These are phyloP conservation scores for Allacma fusca DNA, from an alignment of 2,888 invertebrate species.

Conservation along the genomic window DNA sequence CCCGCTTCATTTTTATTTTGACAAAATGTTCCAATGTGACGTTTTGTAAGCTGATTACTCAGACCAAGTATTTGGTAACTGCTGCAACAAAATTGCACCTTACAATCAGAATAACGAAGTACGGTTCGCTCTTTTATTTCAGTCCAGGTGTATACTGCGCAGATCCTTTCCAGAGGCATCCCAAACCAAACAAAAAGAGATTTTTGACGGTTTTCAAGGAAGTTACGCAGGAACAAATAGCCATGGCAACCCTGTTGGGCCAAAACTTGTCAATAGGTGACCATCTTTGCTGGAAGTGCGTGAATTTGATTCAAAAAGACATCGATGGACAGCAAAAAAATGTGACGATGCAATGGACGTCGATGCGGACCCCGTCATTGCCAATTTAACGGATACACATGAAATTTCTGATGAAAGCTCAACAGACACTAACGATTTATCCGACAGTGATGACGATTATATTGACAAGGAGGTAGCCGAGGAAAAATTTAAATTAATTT, in stretches of 20 bases:
- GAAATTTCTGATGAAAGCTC: background rate
- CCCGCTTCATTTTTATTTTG: too few relatives aligned
- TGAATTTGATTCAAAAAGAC: background rate
- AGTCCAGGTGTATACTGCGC: background rate
- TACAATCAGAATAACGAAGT: too few relatives aligned
- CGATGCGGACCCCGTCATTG: too few relatives aligned
- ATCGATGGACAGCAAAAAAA: too few relatives aligned
- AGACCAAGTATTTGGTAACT: too few relatives aligned
- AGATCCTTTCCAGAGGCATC: background rate
- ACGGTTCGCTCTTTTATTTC: too few relatives aligned
- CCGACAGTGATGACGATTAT: background rate
- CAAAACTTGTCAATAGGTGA: background rate
- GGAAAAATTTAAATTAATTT: background rate
- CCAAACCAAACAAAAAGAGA: background rate
- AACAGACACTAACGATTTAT: background rate
- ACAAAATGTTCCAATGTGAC: too few relatives aligned
- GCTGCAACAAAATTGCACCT: too few relatives aligned
- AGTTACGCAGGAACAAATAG: background rate
- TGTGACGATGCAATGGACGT: too few relatives aligned
- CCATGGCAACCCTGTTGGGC: background rate
- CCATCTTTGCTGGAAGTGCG: background rate
- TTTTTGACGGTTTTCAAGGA: background rate
- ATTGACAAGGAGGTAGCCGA: background rate
- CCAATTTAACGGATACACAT: too few relatives aligned
- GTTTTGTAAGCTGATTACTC: too few relatives aligned